Conservation (phyloP, 1,140 invertebrate genomes). For the Chelonus insularis region DNA sequence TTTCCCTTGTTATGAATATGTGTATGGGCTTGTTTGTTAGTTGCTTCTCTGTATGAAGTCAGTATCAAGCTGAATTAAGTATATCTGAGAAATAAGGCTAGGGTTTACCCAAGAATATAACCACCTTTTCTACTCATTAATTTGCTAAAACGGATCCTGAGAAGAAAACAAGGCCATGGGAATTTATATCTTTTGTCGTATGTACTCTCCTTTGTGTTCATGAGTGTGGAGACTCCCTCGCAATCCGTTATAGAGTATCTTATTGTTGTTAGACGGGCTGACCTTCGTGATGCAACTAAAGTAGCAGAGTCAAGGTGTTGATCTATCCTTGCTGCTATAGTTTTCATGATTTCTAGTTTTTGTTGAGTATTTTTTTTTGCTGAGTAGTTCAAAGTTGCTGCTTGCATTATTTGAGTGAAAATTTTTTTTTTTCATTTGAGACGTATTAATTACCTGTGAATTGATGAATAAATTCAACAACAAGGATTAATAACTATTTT, state of each 20-base stretch:
- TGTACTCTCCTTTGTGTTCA: constrained; percentile 11
- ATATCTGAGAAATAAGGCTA: too few species aligned
- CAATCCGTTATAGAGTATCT: constrained; percentile 43
- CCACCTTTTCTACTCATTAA: constrained; percentile 23
- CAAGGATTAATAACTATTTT: too few species aligned
- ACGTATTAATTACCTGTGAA: too few species aligned
- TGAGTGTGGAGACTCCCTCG: constrained; percentile 20
- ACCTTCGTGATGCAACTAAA: constrained; percentile 29
- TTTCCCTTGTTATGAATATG: background rate
- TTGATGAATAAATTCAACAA: too few species aligned
- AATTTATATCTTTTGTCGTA: constrained; percentile 26
- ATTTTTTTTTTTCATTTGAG: too few species aligned
- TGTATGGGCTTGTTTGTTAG: too few species aligned
- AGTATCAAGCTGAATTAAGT: too few species aligned
- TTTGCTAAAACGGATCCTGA: constrained; percentile 31
- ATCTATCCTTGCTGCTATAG: background rate
- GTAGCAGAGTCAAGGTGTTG: constrained; percentile 36
- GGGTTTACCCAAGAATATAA: background rate
- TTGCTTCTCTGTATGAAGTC: too few species aligned
- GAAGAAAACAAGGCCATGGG: constrained; percentile 35
- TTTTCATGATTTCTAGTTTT: constrained; percentile 21
- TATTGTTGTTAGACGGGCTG: constrained; percentile 33
- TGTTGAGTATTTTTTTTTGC: background rate
- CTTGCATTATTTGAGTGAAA: too few species aligned
- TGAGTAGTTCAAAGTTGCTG: too few species aligned